Evolutionary conservation across 2,113 vertebrate species (phyloP).

Genomic region (human (Homo sapiens)): GRCh38 chrY:12760001-12760500

Average conservation of each 20-base stretch:
- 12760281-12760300: neutral
- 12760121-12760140: neutral
- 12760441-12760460: slow-evolving; percentile 40
- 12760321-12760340: neutral
- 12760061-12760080: neutral
- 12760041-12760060: neutral
- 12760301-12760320: neutral
- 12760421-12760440: neutral
- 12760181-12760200: neutral
- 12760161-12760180: neutral
- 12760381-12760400: neutral
- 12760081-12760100: neutral
- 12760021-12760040: neutral
- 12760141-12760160: neutral
- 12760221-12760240: neutral
- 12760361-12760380: neutral
- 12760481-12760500: slow-evolving; percentile 97
- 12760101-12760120: neutral
- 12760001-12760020: neutral
- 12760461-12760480: slow-evolving; percentile 73
- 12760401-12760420: neutral
- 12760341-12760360: neutral
- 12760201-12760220: neutral
- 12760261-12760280: neutral
- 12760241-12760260: neutral